Percentiles rank a stretch among this genome's conserved stretches.
phyloP scores from a whole-genome alignment of 2,113 vertebrate genomes.

The Myxocyprinus asiaticus region DNA sequence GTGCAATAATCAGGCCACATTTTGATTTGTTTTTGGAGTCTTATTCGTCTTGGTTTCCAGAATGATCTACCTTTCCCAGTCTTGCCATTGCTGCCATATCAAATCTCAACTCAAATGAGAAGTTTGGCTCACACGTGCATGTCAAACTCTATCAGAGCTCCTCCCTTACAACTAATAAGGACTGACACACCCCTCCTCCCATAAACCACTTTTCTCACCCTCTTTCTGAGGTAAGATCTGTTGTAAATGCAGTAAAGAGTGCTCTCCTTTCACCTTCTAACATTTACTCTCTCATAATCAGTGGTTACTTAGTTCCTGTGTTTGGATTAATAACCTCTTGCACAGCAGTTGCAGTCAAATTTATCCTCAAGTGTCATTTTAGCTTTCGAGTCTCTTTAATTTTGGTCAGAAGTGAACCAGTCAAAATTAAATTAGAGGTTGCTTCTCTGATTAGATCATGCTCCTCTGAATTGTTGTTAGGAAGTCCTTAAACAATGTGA shows the following conservation, averaged over 20 bases:
- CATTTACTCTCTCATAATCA: neutral
- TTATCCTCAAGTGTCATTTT: neutral
- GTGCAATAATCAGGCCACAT: slow-evolving; percentile 79
- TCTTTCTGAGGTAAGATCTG: slow-evolving; percentile 4
- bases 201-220: neutral
- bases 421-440: no score
- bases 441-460: neutral
- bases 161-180: slow-evolving; percentile 55
- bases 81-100: slow-evolving; percentile 60
- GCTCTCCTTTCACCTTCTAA: neutral
- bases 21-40: neutral
- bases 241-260: neutral
- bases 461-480: slow-evolving; percentile 20
- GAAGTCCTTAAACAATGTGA: slow-evolving; percentile 6
- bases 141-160: slow-evolving; percentile 63
- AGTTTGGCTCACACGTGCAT: slow-evolving; percentile 66
- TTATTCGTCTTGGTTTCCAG: neutral
- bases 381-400: neutral
- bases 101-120: slow-evolving; percentile 44
- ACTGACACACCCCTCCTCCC: slow-evolving; percentile 30
- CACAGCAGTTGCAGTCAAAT: neutral
- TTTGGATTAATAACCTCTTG: neutral
- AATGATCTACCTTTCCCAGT: slow-evolving; percentile 5
- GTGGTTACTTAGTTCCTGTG: neutral
- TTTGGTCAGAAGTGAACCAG: no score